Percentiles rank a stretch among this genome's conserved stretches.
Conservation (phyloP, 2,888 invertebrate genomes). For the Zootermopsis nevadensis region DNA sequence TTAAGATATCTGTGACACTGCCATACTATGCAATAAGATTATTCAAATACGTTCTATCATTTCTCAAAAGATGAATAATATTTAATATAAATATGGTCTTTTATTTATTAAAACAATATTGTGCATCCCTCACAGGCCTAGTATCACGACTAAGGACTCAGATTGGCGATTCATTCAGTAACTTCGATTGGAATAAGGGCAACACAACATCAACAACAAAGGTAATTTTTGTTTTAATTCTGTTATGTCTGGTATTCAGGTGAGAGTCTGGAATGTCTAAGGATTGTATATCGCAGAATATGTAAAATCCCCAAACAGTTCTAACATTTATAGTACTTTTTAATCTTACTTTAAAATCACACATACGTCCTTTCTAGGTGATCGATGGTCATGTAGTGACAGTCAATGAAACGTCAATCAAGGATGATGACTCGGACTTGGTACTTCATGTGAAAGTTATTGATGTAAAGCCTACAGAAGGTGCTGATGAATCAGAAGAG, state of each 20-base stretch:
- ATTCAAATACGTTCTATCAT: too few species aligned
- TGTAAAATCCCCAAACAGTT: too few species aligned
- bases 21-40: too few species aligned
- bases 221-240: slow-evolving; percentile 23
- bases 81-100: too few species aligned
- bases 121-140: neutral
- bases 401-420: slow-evolving; percentile 68
- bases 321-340: too few species aligned
- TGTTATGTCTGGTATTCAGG: neutral
- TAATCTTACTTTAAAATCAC: too few species aligned
- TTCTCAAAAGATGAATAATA: too few species aligned
- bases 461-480: slow-evolving; percentile 63
- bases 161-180: slow-evolving; percentile 49
- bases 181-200: slow-evolving; percentile 50
- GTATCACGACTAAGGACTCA: slow-evolving; percentile 12
- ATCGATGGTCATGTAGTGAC: slow-evolving; percentile 68
- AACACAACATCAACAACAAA: slow-evolving; percentile 48
- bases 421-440: slow-evolving; percentile 59
- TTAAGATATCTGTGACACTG: too few species aligned
- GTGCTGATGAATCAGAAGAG: slow-evolving; percentile 50
- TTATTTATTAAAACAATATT: too few species aligned
- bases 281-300: too few species aligned
- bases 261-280: neutral
- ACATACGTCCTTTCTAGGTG: slow-evolving; percentile 59
- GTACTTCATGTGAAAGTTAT: slow-evolving; percentile 64